Conservation (phyloP, 1,140 invertebrate species). For the Drosophila pectinifera region DNA sequence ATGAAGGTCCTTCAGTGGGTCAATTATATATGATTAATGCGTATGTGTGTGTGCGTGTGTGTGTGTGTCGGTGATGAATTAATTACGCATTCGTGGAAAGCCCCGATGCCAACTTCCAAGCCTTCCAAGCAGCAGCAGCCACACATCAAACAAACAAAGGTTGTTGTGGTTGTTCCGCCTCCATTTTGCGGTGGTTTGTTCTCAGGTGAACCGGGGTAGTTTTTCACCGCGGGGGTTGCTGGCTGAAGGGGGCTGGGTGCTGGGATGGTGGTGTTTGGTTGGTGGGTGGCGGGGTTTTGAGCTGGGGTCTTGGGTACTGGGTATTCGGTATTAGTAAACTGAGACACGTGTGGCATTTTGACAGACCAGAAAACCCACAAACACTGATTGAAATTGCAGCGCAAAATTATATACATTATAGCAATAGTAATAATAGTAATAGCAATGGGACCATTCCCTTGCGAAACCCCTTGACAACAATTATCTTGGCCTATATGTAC, state of each 20-base stretch:
- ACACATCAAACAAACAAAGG: neutral
- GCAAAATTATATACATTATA: neutral
- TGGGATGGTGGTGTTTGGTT: neutral
- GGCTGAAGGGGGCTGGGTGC: neutral
- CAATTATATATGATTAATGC: slow-evolving; percentile 28
- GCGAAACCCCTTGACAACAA: too few relatives aligned
- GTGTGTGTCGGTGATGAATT: slow-evolving; percentile 28
- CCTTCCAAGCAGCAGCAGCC: slow-evolving; percentile 1
- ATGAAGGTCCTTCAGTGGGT: slow-evolving; percentile 47
- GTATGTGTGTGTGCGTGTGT: neutral
- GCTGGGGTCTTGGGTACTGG: neutral
- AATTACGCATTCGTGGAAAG: slow-evolving; percentile 37
- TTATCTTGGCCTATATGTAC: too few relatives aligned
- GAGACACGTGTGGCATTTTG: slow-evolving; percentile 29
- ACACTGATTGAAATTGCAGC: slow-evolving; percentile 3
- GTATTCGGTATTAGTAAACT: slow-evolving; percentile 5
- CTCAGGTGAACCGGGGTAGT: slow-evolving; percentile 10
- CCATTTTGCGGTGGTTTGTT: slow-evolving; percentile 20
- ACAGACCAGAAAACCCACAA: slow-evolving; percentile 20
- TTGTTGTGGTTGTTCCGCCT: neutral
- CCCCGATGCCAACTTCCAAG: slow-evolving; percentile 10
- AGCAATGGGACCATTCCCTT: neutral
- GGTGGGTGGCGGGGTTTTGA: neutral
- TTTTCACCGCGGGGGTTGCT: slow-evolving; percentile 9
- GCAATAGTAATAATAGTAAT: neutral